Conservation (phyloP, 2,888 invertebrate genomes). For the Habroteleia sp. region DNA sequence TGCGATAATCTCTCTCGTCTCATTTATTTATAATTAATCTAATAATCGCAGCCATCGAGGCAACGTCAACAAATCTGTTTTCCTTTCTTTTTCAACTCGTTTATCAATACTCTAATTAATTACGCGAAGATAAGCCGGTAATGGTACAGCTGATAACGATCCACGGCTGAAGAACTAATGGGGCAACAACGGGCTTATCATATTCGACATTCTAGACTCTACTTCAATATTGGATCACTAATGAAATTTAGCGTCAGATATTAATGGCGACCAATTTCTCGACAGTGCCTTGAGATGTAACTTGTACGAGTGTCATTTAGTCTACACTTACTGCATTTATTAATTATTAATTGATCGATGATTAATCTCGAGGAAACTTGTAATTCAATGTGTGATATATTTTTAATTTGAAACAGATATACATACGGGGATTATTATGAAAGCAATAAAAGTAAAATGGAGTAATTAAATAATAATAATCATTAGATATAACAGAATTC, state of each 20-base stretch:
- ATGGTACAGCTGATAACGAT: conserved; percentile 44
- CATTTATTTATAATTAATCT: conserved; percentile 22
- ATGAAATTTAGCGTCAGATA: conserved; percentile 41
- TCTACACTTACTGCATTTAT: neutral
- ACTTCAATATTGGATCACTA: conserved; percentile 29
- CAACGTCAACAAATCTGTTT: conserved; percentile 16
- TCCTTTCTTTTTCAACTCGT: conserved; percentile 6
- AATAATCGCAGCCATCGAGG: conserved; percentile 1
- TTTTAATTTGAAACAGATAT: no score
- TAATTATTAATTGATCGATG: neutral
- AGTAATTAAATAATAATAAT: no score
- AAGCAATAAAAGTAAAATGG: no score
- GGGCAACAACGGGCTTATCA: conserved; percentile 48
- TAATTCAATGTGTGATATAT: no score
- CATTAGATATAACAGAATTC: no score
- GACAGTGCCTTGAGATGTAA: neutral
- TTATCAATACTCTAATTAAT: conserved; percentile 44
- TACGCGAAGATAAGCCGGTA: conserved; percentile 37
- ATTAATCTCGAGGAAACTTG: no score
- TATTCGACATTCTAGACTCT: conserved; percentile 45
- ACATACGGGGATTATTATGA: no score
- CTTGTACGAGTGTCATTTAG: conserved; percentile 15
- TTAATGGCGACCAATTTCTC: conserved; percentile 29
- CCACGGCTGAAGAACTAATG: conserved; percentile 35
- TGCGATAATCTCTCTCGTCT: no score